Conservation (phyloP, 1,140 invertebrate species). For the Teleogryllus occipitalis region DNA sequence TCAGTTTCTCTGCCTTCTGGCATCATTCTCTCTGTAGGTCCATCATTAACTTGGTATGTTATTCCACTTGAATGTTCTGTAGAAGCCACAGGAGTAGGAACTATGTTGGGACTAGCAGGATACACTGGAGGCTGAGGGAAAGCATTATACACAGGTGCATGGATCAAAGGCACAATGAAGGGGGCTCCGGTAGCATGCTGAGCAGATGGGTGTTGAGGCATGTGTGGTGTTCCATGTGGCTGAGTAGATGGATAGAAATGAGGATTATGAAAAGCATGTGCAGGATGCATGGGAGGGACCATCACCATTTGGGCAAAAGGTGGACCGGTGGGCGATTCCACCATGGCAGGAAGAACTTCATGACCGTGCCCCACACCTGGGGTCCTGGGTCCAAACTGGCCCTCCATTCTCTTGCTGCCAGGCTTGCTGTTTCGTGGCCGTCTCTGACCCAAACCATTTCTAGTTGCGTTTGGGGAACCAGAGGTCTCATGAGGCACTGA, state of each 20-base stretch:
- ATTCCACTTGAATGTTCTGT: background rate
- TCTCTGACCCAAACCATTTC: conserved; percentile 1
- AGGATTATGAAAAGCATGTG: conserved; percentile 10
- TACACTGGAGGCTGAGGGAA: background rate
- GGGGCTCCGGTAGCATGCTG: conserved; percentile 26
- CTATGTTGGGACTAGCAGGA: background rate
- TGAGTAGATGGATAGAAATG: background rate
- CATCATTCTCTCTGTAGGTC: background rate
- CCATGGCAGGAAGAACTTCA: conserved; percentile 8
- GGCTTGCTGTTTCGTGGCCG: background rate
- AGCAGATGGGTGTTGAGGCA: conserved; percentile 21
- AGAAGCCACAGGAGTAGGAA: background rate
- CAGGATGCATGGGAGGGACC: conserved; percentile 10
- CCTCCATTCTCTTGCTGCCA: background rate
- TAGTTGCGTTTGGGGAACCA: background rate
- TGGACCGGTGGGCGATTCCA: background rate
- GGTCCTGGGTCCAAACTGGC: background rate
- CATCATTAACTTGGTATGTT: background rate
- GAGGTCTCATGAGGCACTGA: background rate
- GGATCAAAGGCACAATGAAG: conserved; percentile 14
- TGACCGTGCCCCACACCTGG: conserved; percentile 1
- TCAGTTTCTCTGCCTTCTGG: background rate
- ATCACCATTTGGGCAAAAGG: background rate
- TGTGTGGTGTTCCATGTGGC: conserved; percentile 12
- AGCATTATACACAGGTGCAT: background rate